Evolutionary conservation across 2,113 vertebrate genomes (phyloP).

Genomic region (Condylura cristata): DNA sequence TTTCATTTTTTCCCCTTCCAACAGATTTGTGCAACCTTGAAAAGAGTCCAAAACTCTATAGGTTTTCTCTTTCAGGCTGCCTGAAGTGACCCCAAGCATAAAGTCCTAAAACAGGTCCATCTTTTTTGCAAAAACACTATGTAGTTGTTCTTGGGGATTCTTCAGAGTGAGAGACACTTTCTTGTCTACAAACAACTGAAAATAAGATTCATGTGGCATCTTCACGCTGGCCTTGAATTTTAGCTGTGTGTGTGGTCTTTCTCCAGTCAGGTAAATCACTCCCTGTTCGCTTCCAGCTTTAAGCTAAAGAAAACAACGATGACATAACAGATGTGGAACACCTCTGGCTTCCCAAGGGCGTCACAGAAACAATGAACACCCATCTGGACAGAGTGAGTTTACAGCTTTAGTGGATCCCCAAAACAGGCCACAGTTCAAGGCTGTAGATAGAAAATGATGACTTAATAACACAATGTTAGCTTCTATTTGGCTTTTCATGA

Average conservation of each 20-base stretch:
- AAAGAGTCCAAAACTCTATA: background rate
- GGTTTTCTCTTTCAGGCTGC: background rate
- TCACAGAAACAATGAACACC: background rate
- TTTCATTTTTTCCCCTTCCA: background rate
- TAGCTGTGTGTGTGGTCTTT: background rate
- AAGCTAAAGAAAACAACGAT: slow-evolving; percentile 8
- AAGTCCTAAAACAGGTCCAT: background rate
- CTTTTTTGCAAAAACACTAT: background rate
- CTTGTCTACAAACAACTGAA: background rate
- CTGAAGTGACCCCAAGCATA: background rate
- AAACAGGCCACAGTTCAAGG: background rate
- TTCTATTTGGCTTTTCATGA: slow-evolving; percentile 21
- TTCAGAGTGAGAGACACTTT: background rate
- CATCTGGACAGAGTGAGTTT: background rate
- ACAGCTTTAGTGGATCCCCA: background rate
- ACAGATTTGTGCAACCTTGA: background rate
- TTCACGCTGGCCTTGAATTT: background rate
- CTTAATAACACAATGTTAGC: background rate
- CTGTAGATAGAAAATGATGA: background rate
- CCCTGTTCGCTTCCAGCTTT: background rate
- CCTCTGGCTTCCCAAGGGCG: slow-evolving; percentile 13
- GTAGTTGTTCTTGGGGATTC: background rate
- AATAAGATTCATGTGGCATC: background rate
- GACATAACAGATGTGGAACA: background rate
- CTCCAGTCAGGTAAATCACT: background rate